A percentile compares a stretch with the other conserved stretches of the same genome.
These are phyloP conservation scores for Pinna nobilis DNA, from an alignment of 1,140 invertebrate species.

Conservation along the genomic window DNA sequence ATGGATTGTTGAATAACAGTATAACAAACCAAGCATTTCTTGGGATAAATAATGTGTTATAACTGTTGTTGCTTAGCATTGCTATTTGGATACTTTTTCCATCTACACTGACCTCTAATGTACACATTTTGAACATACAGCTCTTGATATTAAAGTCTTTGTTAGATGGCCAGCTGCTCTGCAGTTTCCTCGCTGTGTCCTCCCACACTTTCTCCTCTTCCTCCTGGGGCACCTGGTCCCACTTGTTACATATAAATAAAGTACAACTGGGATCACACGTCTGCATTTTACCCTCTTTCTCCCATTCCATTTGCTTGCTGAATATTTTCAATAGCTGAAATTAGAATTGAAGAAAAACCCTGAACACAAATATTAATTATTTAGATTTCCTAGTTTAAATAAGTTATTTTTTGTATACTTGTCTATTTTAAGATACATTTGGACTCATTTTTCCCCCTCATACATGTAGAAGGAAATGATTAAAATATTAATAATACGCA, in stretches of 20 bases:
- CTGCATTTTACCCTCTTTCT: conserved; percentile 25
- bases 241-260: conserved; percentile 56
- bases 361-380: neutral
- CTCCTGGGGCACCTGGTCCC: conserved; percentile 40
- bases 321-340: conserved; percentile 41
- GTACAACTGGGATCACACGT: conserved; percentile 42
- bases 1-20: too few species aligned
- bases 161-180: conserved; percentile 24
- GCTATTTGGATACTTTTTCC: neutral
- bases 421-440: too few species aligned
- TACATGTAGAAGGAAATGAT: too few species aligned
- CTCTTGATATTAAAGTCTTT: conserved; percentile 10
- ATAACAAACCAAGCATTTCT: too few species aligned
- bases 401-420: too few species aligned
- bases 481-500: too few species aligned
- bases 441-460: too few species aligned
- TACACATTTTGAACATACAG: conserved; percentile 48
- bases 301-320: conserved; percentile 11
- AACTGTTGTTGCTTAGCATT: neutral
- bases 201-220: conserved; percentile 44
- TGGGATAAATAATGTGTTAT: neutral
- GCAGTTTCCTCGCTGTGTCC: conserved; percentile 38
- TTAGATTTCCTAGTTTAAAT: too few species aligned
- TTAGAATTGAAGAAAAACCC: neutral
- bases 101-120: conserved; percentile 36